Conservation (phyloP, 1,140 invertebrate genomes). For the Drosophila mayri region DNA sequence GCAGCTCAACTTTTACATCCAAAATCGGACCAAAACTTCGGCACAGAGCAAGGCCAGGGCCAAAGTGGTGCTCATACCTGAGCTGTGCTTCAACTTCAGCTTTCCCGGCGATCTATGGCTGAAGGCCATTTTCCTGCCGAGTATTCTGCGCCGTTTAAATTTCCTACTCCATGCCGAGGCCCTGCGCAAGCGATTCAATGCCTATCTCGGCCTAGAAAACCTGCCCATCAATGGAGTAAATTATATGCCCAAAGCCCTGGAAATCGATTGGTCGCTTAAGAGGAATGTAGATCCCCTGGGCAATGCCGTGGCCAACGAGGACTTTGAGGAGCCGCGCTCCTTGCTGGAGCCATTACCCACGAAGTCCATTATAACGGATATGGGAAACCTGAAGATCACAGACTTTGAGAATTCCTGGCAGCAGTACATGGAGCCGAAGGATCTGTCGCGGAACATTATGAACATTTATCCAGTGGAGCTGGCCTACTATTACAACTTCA, state of each 20-base stretch:
- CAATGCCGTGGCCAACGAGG: constrained; percentile 53
- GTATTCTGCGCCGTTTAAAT: constrained; percentile 89
- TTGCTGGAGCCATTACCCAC: constrained; percentile 60
- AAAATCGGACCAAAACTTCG: constrained; percentile 68
- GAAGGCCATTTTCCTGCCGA: constrained; percentile 94
- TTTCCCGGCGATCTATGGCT: constrained; percentile 96
- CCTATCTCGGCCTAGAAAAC: constrained; percentile 49
- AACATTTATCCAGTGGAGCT: constrained; percentile 88
- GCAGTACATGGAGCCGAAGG: constrained; percentile 88
- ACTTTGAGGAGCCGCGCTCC: constrained; percentile 45
- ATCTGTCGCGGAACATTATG: constrained; percentile 87
- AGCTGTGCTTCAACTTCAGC: constrained; percentile 93
- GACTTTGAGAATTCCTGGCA: constrained; percentile 84
- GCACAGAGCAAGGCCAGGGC: constrained; percentile 45
- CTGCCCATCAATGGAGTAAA: constrained; percentile 34
- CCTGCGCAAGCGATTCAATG: constrained; percentile 64
- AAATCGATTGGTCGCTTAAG: constrained; percentile 66
- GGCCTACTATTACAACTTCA: constrained; percentile 87
- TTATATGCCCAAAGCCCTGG: constrained; percentile 62
- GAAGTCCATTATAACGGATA: constrained; percentile 34
- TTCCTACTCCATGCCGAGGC: constrained; percentile 76
- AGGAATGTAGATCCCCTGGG: constrained; percentile 70
- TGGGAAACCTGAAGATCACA: constrained; percentile 39
- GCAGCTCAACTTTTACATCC: constrained; percentile 88
- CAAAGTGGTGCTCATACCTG: constrained; percentile 90